Evolutionary conservation across 2,888 invertebrate species (phyloP), one percentile per base, ranked within the genome.

Genomic region (Eupithecia dodoneata): DNA sequence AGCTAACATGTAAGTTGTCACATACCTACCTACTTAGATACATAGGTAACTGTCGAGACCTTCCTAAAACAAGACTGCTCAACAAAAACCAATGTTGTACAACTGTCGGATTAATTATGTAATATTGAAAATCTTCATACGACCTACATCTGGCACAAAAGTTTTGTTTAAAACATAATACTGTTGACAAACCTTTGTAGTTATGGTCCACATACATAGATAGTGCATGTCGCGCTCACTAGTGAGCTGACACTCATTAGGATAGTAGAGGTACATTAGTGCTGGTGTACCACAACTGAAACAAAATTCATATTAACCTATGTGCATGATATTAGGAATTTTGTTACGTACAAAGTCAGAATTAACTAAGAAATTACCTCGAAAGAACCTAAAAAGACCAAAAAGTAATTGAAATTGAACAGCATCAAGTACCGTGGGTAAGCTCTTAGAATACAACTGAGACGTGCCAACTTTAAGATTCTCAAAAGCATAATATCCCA

Each of bases 401-500:
- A n/a, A n/a, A n/a, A n/a, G 47, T 45, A 63, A 63, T 45, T 18
- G 15, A 74, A 44, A 44, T 59, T 47, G 45, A 18, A 42, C 30
- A 72, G n/a, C 69, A 75, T 76, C 52, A 79, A 79, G 78, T 74
- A 73, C 71, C 81, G 81, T 79, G 78, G 79, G 78, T 78, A 78
- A 52, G 71, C 72, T 59, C 76, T 73, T 72, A 71, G 72, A 75
- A 76, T 55, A 73, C 74, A 72, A 73, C 72, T 71, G 72, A 77
- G 71, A 79, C 79, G 80, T 79, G 79, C 78, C 76, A 81, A 80
- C 78, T 76, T 74, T 65, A 67, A 78, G 75, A 81, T 80, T 72
- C 73, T 79, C 74, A 82, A 81, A 80, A 80, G 77, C 83, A 83
- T 81, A 83, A 85, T 81, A 84, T 82, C 81, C 84, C 83, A 84